A percentile compares a stretch with the other conserved stretches of the same genome.
Evolutionary conservation across 2,113 vertebrate species (phyloP).

Genomic region (Brevimyrus niger): DNA sequence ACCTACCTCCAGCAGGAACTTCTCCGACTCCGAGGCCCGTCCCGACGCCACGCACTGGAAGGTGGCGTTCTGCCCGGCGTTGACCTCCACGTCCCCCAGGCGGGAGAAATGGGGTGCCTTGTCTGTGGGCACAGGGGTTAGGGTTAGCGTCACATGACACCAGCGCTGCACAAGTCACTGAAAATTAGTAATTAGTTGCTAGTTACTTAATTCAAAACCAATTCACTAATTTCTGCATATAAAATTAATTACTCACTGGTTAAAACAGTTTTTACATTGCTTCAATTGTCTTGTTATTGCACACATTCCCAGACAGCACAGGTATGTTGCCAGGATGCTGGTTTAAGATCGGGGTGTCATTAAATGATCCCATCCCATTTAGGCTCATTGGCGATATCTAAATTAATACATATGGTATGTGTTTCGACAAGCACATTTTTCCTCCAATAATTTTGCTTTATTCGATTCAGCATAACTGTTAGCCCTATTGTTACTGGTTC

Average conservation of each 20-base stretch:
- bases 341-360: not conserved
- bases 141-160: not conserved
- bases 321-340: not conserved
- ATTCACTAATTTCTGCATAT: not conserved
- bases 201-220: not conserved
- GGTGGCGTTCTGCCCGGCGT: constrained; percentile 88
- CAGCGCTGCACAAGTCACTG: not conserved
- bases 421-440: not conserved
- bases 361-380: not conserved
- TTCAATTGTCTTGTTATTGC: too few species aligned
- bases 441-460: not conserved
- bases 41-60: constrained; percentile 91
- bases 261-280: not conserved
- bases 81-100: constrained; percentile 91
- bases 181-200: not conserved
- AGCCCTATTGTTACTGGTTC: not conserved
- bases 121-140: constrained; percentile 56
- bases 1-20: constrained; percentile 86
- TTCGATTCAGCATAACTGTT: not conserved
- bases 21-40: constrained; percentile 73
- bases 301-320: too few species aligned
- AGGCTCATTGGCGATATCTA: not conserved
- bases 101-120: constrained; percentile 93
- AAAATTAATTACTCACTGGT: not conserved
- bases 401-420: not conserved